These are phyloP conservation scores for Mirza zaza DNA, from an alignment of 2,113 vertebrate genomes.

Conservation along the genomic window DNA sequence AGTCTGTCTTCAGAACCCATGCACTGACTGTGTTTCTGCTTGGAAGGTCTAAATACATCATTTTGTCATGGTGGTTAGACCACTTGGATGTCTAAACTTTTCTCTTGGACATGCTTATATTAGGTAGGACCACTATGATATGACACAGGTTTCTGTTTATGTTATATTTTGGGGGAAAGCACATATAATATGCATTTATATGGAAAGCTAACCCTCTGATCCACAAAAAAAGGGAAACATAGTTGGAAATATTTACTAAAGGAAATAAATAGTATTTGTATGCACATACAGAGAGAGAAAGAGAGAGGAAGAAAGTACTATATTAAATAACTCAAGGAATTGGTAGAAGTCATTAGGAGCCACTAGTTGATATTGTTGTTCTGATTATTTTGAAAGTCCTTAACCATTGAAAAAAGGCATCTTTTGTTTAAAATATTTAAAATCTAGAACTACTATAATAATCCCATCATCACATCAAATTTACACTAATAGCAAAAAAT, in stretches of 20 bases:
- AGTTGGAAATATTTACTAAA: neutral
- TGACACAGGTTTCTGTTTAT: neutral
- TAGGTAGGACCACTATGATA: neutral
- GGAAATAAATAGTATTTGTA: neutral
- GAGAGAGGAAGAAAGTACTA: neutral
- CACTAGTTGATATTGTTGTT: neutral
- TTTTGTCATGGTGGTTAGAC: neutral
- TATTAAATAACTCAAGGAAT: neutral
- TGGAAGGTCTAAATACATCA: neutral
- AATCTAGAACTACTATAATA: neutral
- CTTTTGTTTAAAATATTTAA: conserved; percentile 32
- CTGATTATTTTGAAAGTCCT: conserved; percentile 25
- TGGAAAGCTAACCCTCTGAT: neutral
- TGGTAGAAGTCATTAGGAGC: neutral
- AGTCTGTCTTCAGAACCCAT: neutral
- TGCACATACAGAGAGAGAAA: neutral
- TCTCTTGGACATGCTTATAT: neutral
- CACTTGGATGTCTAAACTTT: neutral
- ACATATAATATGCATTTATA: neutral
- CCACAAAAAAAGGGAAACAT: neutral
- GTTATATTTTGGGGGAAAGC: neutral
- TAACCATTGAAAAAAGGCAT: neutral
- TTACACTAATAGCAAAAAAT: neutral
- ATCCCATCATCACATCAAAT: neutral
- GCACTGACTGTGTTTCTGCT: neutral